These are phyloP conservation scores for Patella caerulea DNA, from an alignment of 2,888 invertebrate species.

Conservation along the genomic window DNA sequence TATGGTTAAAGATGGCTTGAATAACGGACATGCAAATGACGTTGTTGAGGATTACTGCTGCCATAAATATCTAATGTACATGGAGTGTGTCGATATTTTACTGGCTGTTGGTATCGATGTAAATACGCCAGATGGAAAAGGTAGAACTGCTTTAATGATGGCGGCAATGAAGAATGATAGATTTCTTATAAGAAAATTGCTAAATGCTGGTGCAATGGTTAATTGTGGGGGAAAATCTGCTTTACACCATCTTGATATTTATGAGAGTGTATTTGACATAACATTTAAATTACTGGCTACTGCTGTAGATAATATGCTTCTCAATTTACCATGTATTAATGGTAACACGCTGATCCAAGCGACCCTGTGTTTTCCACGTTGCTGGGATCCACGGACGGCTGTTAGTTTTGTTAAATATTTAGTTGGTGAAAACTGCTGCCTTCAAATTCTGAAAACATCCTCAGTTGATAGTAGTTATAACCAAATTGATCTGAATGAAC, in stretches of 20 bases:
- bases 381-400: background rate
- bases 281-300: background rate
- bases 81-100: background rate
- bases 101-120: background rate
- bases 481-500: background rate
- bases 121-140: background rate
- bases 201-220: background rate
- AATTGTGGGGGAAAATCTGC: background rate
- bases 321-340: background rate
- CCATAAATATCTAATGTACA: background rate
- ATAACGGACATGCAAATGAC: background rate
- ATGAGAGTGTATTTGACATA: background rate
- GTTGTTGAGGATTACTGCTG: background rate
- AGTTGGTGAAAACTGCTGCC: background rate
- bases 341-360: background rate
- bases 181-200: background rate
- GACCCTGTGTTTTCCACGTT: background rate
- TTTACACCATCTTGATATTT: background rate
- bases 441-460: background rate
- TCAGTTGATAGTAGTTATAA: background rate
- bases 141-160: conserved; percentile 2
- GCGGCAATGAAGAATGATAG: conserved; percentile 1
- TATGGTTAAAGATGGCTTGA: background rate
- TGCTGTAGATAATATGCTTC: background rate
- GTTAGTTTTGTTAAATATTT: background rate